Base-by-base conservation (phyloP, 2,888 invertebrate species). In the Cheilosia impressa region DNA sequence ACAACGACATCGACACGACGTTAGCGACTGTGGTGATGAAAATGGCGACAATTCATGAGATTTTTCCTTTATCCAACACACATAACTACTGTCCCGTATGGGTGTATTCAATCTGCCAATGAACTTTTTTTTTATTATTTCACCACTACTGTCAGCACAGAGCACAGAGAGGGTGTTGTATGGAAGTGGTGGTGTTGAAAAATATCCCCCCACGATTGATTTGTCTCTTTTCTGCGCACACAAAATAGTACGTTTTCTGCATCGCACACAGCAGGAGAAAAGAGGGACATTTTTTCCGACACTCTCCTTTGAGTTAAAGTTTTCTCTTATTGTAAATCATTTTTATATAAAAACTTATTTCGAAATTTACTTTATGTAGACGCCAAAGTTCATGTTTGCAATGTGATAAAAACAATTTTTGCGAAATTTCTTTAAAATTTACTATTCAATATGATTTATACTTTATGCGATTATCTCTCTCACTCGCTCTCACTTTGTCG, bases 11-110 rank as follows among this genome's bases (percentile, higher is more conserved):
- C 88, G 89, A 89, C 88, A 89, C 89, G 89, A 89, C 89, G 89
- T 89, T 90, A 88, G 87, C 88, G 89, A 90, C 90, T 90, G 89
- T 88, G 81, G 88, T 89, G 88, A 88, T 89, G 89, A 90, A 90
- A 90, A 90, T 90, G 90, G 90, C 90, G 89, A 89, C 82, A 85
- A 80, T 62, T 87, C 60, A 78, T 76, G 63, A 68, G 81, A 34
- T 41, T 85, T 87, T 81, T 85, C 69, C 71, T 58, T 76, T 68
- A 68, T 57, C 81, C 68, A 72, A 81, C 52, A 66, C 81, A 55
- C 47, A 34, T 9, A 53, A 47, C 34, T 15, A 63, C 27, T 22
- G 9, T 43, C 13, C 31, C 34, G 43, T 55, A 63, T 73, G 24
- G 0, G 27, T 27, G 45, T 76, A 76, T 76, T 71, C 62, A 72